These are phyloP conservation scores for Thalassoma bifasciatum DNA, from an alignment of 2,113 vertebrate genomes.

Conservation along the genomic window DNA sequence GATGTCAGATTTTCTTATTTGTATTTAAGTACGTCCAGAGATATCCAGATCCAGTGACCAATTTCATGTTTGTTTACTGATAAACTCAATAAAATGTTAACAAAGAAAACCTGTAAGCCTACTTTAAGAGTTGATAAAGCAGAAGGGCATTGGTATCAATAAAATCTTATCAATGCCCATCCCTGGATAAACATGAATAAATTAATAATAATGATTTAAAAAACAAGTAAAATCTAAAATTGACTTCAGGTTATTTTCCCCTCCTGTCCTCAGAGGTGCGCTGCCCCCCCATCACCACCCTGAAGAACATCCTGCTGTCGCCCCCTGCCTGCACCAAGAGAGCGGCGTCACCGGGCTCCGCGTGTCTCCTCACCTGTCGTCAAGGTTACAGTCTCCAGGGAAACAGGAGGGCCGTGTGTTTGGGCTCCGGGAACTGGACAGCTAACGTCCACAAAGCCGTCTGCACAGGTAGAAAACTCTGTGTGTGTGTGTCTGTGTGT, in stretches of 20 bases:
- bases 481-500: conserved; percentile 2
- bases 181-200: too few relatives aligned
- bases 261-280: conserved; percentile 83
- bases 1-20: too few relatives aligned
- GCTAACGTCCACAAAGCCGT: conserved; percentile 83
- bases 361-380: conserved; percentile 88
- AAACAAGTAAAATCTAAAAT: too few relatives aligned
- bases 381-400: conserved; percentile 89
- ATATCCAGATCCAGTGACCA: too few relatives aligned
- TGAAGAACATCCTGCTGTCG: conserved; percentile 83
- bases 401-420: conserved; percentile 85
- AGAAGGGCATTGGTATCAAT: too few relatives aligned
- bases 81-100: too few relatives aligned
- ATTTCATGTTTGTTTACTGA: too few relatives aligned
- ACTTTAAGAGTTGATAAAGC: too few relatives aligned
- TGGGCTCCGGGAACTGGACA: conserved; percentile 91
- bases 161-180: too few relatives aligned
- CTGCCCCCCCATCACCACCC: conserved; percentile 84
- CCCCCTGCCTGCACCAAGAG: conserved; percentile 88
- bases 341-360: conserved; percentile 79
- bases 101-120: too few relatives aligned
- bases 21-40: too few relatives aligned
- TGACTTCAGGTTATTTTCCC: conserved; percentile 19
- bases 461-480: conserved; percentile 87
- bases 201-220: too few relatives aligned